Evolutionary conservation across 1,140 invertebrate species (phyloP), one percentile per base, ranked within the genome.

Genomic region (Eurytemora carolleeae): DNA sequence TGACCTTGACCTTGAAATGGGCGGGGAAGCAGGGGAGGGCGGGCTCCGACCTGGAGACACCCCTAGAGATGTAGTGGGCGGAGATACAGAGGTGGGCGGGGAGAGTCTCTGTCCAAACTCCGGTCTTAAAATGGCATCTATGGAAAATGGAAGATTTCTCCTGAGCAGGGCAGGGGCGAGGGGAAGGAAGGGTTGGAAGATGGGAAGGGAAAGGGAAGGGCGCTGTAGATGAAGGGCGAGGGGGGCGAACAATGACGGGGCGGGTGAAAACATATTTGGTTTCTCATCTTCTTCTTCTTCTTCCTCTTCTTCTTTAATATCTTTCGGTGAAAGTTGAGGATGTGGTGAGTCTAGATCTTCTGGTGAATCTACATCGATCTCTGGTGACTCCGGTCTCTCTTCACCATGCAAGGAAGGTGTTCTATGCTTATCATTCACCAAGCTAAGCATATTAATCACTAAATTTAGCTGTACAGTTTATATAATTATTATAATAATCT

Each of bases 101-200:
- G n/a, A n/a, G n/a, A n/a, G n/a, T 63, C 53, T 68, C 23, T 82
- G 76, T 0, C 87, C 87, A 65, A 92, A 92, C 70, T 89, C 86
- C 0, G 86, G 86, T 70, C 88, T 87, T 3, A 92, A 72, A 61
- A 92, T 92, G 73, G 90, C 90, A 68, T 90, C 87, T 72, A 92
- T 92, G 65, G 86, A 90, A 74, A 92, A 92, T 67, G 89, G 90
- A 0, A 91, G 71, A 65, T 69, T 60, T 1, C 66, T 58, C 24
- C 64, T 63, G 16, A 63, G 61, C 25, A 25, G 18, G 53, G 20
- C 19, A 21, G 24, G 52, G 16, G 53, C 17, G 18, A 25, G 20
- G n/a, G 60, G 53, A 1, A 62, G 24, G 54, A 62, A 62, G 21
- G 60, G 60, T 24, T 62, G 60, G 20, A 62, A 62, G 12, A 62